A percentile compares a stretch with the other conserved stretches of the same genome.
phyloP scores from a whole-genome alignment of 2,888 invertebrate genomes.

The Lypha dubia region DNA sequence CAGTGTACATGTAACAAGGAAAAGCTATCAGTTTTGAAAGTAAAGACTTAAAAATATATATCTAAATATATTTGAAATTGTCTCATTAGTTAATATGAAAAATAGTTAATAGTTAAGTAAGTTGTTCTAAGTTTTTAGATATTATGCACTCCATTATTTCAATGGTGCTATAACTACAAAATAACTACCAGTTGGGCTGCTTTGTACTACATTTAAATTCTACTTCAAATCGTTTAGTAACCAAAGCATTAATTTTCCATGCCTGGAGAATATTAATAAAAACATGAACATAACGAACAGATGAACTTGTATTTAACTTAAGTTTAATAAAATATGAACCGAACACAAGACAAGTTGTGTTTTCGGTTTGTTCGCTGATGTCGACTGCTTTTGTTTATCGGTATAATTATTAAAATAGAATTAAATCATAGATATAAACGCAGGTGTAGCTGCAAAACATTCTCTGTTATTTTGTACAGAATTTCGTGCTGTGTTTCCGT shows the following conservation, averaged over 20 bases:
- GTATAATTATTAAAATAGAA: constrained; percentile 1
- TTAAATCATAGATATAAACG: constrained; percentile 47
- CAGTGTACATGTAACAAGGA: too few relatives aligned
- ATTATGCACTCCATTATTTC: too few relatives aligned
- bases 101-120: too few relatives aligned
- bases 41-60: too few relatives aligned
- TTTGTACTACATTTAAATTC: too few relatives aligned
- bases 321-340: constrained; percentile 62
- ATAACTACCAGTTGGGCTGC: too few relatives aligned
- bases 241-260: neutral
- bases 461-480: constrained; percentile 37
- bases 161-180: too few relatives aligned
- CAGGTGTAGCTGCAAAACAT: constrained; percentile 61
- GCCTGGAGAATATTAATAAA: neutral
- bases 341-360: constrained; percentile 61
- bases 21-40: too few relatives aligned
- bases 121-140: too few relatives aligned
- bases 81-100: too few relatives aligned
- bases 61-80: too few relatives aligned
- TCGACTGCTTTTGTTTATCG: constrained; percentile 31
- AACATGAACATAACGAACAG: neutral
- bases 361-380: constrained; percentile 33
- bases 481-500: constrained; percentile 40
- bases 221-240: too few relatives aligned
- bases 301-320: constrained; percentile 30